Evolutionary conservation across 2,797 vertebrate species (phyloP), one percentile per base, ranked within the genome.

Genomic region (Halcyon smyrnensis): DNA sequence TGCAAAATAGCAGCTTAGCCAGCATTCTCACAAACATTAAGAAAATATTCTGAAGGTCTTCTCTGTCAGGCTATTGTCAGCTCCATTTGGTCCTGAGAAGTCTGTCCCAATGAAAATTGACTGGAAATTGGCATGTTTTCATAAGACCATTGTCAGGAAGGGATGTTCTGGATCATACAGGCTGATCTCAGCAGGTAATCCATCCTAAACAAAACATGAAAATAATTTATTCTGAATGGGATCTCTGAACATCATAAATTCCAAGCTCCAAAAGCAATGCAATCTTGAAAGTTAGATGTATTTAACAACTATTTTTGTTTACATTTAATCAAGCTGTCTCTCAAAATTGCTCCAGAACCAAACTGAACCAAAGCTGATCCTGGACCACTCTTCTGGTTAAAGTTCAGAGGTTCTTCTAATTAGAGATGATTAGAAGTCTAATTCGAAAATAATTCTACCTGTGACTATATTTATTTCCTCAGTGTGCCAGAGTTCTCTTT

Each of bases 281-380:
- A 8, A 46, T 82, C 51, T 87, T 78, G 24, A 75, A 84, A 94
- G 53, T 32, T 45, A 64, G 11, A 39, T 34, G 3, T 75, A 39
- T 50, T 74, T 63, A 50, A 43, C 34, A 74, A 45, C 12, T 41
- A 2, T 4, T 70, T 78, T 92, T 73, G 13, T 20, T 63, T 51
- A 6, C 3, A 9, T 43, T 73, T 81, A 46, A 32, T 50, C 13
- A 70, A 74, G 2, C 1, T 41, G 0, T 0, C 8, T 62, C n/a
- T 75, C 12, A 80, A 32, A 86, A 39, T 83, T 87, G 1, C 5
- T 73, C 7, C 12, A 75, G 21, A 11, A 51, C 8, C 2, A 59
- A 15, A 21, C 1, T 56, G 24, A 87, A 3, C 12, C 24, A 78
- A 89, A 89, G 2, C 1, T 71, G 15, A 60, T 32, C 6, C 25